Percentiles rank a stretch among this genome's conserved stretches.
phyloP scores from a whole-genome alignment of 2,888 invertebrate genomes.

The Troides oblongomaculatus region DNA sequence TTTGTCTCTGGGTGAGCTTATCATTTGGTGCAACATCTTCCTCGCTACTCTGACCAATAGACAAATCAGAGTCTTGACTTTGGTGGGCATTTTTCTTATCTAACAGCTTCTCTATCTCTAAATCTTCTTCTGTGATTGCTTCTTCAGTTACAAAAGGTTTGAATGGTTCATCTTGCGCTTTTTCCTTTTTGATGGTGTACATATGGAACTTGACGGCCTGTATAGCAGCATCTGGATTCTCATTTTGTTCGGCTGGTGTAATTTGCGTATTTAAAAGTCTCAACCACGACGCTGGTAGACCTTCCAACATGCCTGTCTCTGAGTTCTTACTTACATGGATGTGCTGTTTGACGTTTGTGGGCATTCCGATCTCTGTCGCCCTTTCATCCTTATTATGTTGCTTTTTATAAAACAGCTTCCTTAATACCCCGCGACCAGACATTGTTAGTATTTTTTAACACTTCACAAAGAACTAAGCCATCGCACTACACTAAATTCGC shows the following conservation, averaged over 20 bases:
- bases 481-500: conserved; percentile 38
- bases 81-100: conserved; percentile 86
- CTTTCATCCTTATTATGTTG: conserved; percentile 70
- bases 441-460: conserved; percentile 57
- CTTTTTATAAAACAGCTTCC: conserved; percentile 75
- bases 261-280: conserved; percentile 90
- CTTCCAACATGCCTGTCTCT: conserved; percentile 90
- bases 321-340: conserved; percentile 93
- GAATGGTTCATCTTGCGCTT: conserved; percentile 84
- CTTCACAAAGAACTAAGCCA: conserved; percentile 51
- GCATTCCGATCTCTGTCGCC: conserved; percentile 87
- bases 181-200: conserved; percentile 91
- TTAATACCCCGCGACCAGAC: conserved; percentile 74
- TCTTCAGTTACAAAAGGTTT: conserved; percentile 91
- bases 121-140: conserved; percentile 89
- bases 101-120: conserved; percentile 88
- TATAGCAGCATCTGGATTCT: conserved; percentile 93
- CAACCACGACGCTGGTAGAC: conserved; percentile 91
- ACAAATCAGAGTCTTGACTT: conserved; percentile 80
- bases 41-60: conserved; percentile 76
- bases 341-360: conserved; percentile 91
- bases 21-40: conserved; percentile 73
- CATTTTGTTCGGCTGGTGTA: conserved; percentile 91
- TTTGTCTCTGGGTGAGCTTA: conserved; percentile 64
- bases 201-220: conserved; percentile 95